phyloP scores from a whole-genome alignment of 2,888 invertebrate genomes.

The Volucella inflata region DNA sequence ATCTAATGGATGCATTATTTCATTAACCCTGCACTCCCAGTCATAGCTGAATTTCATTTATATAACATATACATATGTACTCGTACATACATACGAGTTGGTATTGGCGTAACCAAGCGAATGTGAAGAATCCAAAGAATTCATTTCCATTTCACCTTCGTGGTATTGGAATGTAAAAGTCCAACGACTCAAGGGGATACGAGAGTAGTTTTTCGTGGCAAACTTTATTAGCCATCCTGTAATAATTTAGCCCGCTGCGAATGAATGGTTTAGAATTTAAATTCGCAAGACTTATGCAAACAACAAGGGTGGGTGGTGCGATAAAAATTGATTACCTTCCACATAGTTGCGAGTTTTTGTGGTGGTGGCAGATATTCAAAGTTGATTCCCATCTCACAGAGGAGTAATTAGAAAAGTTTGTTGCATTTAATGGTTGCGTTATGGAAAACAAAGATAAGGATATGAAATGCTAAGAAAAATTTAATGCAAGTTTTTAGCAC shows the following conservation, averaged over 20 bases:
- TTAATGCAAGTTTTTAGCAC: conserved; percentile 3
- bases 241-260: conserved; percentile 46
- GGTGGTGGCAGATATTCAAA: neutral
- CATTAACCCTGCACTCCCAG: conserved; percentile 34
- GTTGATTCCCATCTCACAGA: neutral
- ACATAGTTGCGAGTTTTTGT: neutral
- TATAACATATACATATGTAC: no score
- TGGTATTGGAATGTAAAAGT: conserved; percentile 40
- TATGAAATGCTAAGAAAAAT: conserved; percentile 37
- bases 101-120: conserved; percentile 27
- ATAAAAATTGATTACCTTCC: conserved; percentile 47
- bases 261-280: conserved; percentile 61
- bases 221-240: conserved; percentile 64
- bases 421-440: conserved; percentile 60
- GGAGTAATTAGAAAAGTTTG: conserved; percentile 73
- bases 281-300: conserved; percentile 69
- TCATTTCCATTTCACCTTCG: conserved; percentile 42
- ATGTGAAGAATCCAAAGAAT: conserved; percentile 42
- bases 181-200: neutral
- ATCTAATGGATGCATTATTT: conserved; percentile 70
- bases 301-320: conserved; percentile 13
- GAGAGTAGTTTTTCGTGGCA: conserved; percentile 15
- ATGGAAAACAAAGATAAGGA: conserved; percentile 63
- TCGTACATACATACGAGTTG: neutral
- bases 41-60: no score